phyloP scores from a whole-genome alignment of 2,797 vertebrate species.

The Anableps anableps region DNA sequence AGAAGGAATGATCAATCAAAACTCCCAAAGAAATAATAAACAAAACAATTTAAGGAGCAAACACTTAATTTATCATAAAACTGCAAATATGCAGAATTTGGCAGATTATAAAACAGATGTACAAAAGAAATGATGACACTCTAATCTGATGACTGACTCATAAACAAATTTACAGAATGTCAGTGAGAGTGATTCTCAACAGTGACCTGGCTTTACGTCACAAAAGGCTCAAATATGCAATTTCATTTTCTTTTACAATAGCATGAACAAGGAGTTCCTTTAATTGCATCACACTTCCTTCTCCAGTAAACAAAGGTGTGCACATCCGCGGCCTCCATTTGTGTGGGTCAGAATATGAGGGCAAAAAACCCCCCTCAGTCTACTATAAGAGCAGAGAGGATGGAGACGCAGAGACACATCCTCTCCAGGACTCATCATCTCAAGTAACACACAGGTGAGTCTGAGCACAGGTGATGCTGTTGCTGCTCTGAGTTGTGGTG shows the following conservation, averaged over 20 bases:
- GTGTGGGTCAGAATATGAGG: conserved; percentile 1
- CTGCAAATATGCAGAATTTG: neutral
- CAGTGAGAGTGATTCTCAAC: neutral
- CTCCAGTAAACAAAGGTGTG: conserved; percentile 45
- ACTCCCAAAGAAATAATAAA: neutral
- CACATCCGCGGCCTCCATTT: neutral
- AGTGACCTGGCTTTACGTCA: neutral
- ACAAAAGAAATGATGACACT: conserved; percentile 6
- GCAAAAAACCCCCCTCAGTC: conserved; percentile 47
- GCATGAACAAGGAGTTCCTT: conserved; percentile 42
- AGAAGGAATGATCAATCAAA: neutral
- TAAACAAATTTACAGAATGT: neutral
- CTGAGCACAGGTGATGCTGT: conserved; percentile 15
- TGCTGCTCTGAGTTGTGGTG: conserved; percentile 1
- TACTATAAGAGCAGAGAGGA: conserved; percentile 71
- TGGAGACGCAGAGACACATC: conserved; percentile 54
- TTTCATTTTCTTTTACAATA: conserved; percentile 23
- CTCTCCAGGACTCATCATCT: conserved; percentile 43
- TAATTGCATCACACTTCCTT: conserved; percentile 59
- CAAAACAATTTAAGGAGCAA: neutral
- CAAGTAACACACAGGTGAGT: conserved; percentile 67
- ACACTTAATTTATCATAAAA: neutral
- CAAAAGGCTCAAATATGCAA: neutral
- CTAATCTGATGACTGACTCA: conserved; percentile 21
- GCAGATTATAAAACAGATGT: neutral